Base-by-base conservation (phyloP, 2,797 vertebrate genomes). In the Pangasius mekongensis region DNA sequence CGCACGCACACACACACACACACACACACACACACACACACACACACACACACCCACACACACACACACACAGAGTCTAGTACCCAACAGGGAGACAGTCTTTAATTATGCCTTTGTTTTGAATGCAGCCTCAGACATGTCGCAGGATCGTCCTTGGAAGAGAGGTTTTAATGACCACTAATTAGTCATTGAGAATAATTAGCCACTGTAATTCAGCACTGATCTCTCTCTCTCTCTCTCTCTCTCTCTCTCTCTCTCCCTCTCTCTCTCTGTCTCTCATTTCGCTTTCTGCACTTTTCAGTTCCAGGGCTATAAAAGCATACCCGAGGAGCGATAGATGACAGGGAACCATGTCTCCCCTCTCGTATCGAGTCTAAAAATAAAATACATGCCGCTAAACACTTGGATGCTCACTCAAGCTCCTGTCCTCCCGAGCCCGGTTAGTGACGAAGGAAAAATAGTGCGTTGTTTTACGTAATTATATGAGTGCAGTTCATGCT, bases 171-270 rank as follows among this genome's bases (percentile, higher is more conserved):
- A 90, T 88, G 85, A 87, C 87, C 82, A n/a, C 82, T 90, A 89
- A 90, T 89, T 88, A 86, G 77, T 88, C 74, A 78, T 78, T 85
- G 85, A 85, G 85, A 90, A 88, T 89, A 92, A 90, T 92, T 92
- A 89, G 73, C 60, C 47, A 58, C 54, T 88, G 73, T 39, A 58
- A 76, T 89, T 85, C 39, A 49, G 33, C 49, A 14, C 74, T 54
- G 58, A 24, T 85, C 64, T 86, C 66, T 83, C 84, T 58, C 77
- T 73, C 67, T 71, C 54, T 71, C 71, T 69, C 47, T 30, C 3
- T n/a, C 58, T 33, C 20, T 36, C 36, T 52, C 80, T 54, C 67
- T 71, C 54, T 71, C 71, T 69, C 47, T 30, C 3, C 36, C 58
- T 33, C 20, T 36, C 36, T 52, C 80, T 54, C 69, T 86, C 76